phyloP scores from a whole-genome alignment of 2,797 vertebrate species.

The Anniella stebbinsi region DNA sequence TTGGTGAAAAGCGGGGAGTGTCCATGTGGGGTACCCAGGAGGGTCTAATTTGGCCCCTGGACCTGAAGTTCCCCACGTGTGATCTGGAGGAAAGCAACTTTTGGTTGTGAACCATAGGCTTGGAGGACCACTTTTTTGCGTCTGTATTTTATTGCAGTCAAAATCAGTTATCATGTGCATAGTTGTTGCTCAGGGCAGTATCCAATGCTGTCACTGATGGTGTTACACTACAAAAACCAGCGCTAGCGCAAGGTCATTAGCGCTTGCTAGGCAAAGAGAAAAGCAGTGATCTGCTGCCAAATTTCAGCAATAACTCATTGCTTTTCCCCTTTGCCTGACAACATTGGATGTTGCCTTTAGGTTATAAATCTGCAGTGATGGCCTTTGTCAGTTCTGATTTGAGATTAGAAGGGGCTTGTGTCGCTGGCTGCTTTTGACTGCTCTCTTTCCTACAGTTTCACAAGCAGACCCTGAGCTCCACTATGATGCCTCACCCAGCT shows the following conservation, averaged over 20 bases:
- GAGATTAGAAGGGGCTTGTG: accelerated
- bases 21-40: no score
- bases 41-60: background rate
- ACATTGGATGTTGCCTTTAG: no score
- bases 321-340: no score
- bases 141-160: background rate
- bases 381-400: background rate
- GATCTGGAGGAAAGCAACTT: background rate
- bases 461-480: conserved; percentile 94
- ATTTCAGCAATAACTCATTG: no score
- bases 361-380: background rate
- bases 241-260: no score
- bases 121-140: background rate
- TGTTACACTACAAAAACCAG: no score
- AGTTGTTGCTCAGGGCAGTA: background rate
- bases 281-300: no score
- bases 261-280: no score
- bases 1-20: no score
- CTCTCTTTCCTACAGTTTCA: conserved; percentile 86
- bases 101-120: background rate
- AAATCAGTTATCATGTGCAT: background rate
- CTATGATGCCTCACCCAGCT: conserved; percentile 94
- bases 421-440: conserved; percentile 11
- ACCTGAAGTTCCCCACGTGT: background rate
- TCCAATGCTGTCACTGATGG: no score